Conservation (phyloP, 2,797 vertebrate species). For the Melanotaenia parkinsoni region DNA sequence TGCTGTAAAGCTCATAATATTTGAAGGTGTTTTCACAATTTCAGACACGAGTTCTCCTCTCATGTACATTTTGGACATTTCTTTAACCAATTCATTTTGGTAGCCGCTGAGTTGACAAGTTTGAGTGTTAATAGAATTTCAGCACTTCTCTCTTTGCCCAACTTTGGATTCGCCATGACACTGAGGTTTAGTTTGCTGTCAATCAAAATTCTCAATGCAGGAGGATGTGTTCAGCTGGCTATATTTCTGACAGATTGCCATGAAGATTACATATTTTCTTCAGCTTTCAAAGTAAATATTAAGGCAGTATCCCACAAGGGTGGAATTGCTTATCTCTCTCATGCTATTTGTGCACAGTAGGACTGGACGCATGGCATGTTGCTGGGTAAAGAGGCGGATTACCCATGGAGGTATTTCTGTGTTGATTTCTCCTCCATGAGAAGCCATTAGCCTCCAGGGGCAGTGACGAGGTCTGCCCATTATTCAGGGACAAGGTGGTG, state of each 20-base stretch:
- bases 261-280: conserved; percentile 60
- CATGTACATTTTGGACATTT: neutral
- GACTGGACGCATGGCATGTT: conserved; percentile 61
- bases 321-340: conserved; percentile 66
- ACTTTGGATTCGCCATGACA: conserved; percentile 3
- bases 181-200: conserved; percentile 13
- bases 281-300: conserved; percentile 60
- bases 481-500: conserved; percentile 83
- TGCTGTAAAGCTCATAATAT: neutral
- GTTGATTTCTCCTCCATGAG: conserved; percentile 84
- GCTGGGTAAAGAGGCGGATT: conserved; percentile 79
- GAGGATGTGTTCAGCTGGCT: conserved; percentile 33
- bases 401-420: conserved; percentile 79
- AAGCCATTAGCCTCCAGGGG: conserved; percentile 89
- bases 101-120: neutral
- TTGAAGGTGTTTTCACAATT: no score
- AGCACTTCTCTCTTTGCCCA: neutral
- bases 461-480: conserved; percentile 83
- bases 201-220: conserved; percentile 4
- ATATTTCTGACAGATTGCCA: conserved; percentile 50
- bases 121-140: conserved; percentile 9
- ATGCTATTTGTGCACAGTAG: conserved; percentile 75
- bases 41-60: no score
- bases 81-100: neutral
- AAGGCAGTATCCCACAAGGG: conserved; percentile 55